These are phyloP conservation scores for Zapornia atra DNA, from an alignment of 2,113 vertebrate genomes.

Conservation along the genomic window DNA sequence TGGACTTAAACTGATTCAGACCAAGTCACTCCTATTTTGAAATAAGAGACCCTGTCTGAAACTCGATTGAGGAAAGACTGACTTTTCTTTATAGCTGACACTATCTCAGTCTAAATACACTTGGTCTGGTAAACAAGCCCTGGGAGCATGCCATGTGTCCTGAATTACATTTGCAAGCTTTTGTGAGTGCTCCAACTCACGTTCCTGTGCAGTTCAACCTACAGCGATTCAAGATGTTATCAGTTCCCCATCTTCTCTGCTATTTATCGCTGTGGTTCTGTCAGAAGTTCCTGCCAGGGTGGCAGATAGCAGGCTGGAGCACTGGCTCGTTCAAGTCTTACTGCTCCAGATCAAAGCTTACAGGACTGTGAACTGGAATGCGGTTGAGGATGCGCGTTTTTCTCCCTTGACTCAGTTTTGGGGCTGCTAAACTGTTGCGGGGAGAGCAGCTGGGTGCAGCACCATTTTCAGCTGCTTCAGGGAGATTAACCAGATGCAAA, in stretches of 20 bases:
- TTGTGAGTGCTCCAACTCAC: not conserved
- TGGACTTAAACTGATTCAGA: not conserved
- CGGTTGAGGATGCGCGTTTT: not conserved
- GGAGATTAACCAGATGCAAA: not conserved
- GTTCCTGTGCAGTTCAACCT: slow-evolving; percentile 11
- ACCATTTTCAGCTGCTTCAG: not conserved
- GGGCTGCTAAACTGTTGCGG: not conserved
- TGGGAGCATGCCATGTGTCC: not conserved
- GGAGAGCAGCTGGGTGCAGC: not conserved
- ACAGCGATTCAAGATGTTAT: slow-evolving; percentile 12
- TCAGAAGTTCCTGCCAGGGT: not conserved
- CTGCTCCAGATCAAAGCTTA: not conserved
- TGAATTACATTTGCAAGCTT: slow-evolving; percentile 9
- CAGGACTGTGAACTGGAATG: not conserved
- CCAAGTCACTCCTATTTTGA: not conserved
- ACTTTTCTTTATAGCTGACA: slow-evolving; percentile 11
- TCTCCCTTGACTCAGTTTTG: not conserved
- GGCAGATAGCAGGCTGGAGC: not conserved
- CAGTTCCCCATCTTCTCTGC: not conserved
- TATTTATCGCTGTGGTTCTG: not conserved
- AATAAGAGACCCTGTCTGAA: not conserved
- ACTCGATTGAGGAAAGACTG: not conserved
- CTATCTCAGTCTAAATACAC: not conserved
- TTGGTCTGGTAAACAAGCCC: slow-evolving; percentile 1
- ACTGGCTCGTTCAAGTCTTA: not conserved